Percentiles rank a stretch among this genome's conserved stretches.
These are phyloP conservation scores for Porites lobata DNA, from an alignment of 92 coral and sea anemone genomes.

Conservation along the genomic window DNA sequence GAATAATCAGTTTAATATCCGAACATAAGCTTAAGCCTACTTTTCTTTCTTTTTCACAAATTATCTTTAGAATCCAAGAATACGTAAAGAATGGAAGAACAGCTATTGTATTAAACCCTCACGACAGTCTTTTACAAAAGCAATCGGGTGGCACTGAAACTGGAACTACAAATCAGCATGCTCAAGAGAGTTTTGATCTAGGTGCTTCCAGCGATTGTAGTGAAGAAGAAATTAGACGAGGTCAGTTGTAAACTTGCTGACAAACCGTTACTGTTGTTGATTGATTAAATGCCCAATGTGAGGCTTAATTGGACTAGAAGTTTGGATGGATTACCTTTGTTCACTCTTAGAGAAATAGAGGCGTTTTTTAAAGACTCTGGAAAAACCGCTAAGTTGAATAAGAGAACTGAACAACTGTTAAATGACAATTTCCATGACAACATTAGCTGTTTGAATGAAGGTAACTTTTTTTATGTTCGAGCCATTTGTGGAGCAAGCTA, in stretches of 20 bases:
- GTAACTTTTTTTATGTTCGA: slow-evolving; percentile 41
- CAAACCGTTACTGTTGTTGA: neutral
- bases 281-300: neutral
- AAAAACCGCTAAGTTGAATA: slow-evolving; percentile 12
- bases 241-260: slow-evolving; percentile 4
- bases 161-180: neutral
- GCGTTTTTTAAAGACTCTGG: neutral
- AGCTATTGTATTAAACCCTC: neutral
- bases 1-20: too few species aligned
- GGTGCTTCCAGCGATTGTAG: slow-evolving; percentile 2
- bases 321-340: slow-evolving; percentile 1
- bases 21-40: too few species aligned
- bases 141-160: too few species aligned
- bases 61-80: slow-evolving; percentile 2
- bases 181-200: neutral
- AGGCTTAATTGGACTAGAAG: neutral
- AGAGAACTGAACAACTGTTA: slow-evolving; percentile 10
- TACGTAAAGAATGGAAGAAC: slow-evolving; percentile 28
- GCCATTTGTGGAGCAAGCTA: slow-evolving; percentile 75
- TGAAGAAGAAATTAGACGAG: neutral
- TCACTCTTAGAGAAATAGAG: neutral
- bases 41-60: neutral
- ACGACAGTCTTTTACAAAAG: too few species aligned
- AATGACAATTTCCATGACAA: slow-evolving; percentile 46
- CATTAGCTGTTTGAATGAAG: too few species aligned